Evolutionary conservation across 1,140 invertebrate genomes (phyloP).

Genomic region (Andrena cerasifolii): DNA sequence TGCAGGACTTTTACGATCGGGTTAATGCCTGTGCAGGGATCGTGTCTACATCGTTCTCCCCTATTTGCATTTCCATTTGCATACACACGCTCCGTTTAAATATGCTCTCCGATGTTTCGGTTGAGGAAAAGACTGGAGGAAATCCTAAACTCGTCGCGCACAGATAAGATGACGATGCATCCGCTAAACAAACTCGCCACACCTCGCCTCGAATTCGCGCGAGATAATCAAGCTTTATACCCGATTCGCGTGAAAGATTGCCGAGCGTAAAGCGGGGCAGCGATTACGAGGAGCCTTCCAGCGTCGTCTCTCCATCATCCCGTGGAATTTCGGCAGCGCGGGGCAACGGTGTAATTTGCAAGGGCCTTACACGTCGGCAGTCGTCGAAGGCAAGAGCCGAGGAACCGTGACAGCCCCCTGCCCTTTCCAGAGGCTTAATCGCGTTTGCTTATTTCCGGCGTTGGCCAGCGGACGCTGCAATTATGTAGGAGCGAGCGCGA

Average conservation of each 20-base stretch:
- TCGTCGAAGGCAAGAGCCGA: conserved; percentile 56
- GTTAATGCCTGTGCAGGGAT: conserved; percentile 16
- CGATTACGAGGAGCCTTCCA: not conserved
- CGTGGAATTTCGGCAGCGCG: conserved; percentile 39
- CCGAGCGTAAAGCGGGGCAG: not conserved
- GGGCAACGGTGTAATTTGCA: conserved; percentile 48
- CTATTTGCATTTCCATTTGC: conserved; percentile 29
- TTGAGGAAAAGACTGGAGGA: too few species aligned
- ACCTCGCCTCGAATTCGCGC: not conserved
- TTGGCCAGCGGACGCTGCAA: conserved; percentile 68
- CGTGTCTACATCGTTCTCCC: not conserved
- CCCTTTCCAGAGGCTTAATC: conserved; percentile 70
- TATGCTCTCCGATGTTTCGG: not conserved
- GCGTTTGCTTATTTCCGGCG: conserved; percentile 79
- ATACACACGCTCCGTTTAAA: conserved; percentile 5
- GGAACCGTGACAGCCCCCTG: conserved; percentile 74
- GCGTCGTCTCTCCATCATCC: conserved; percentile 25
- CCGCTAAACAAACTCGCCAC: too few species aligned
- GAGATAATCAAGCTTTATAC: not conserved
- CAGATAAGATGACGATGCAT: too few species aligned
- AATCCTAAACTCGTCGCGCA: too few species aligned
- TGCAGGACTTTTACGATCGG: conserved; percentile 25
- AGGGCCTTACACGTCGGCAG: conserved; percentile 36
- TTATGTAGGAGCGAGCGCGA: conserved; percentile 66
- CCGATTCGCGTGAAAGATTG: conserved; percentile 14